Base-by-base conservation (phyloP, 2,888 invertebrate genomes). In the Amiota minor region DNA sequence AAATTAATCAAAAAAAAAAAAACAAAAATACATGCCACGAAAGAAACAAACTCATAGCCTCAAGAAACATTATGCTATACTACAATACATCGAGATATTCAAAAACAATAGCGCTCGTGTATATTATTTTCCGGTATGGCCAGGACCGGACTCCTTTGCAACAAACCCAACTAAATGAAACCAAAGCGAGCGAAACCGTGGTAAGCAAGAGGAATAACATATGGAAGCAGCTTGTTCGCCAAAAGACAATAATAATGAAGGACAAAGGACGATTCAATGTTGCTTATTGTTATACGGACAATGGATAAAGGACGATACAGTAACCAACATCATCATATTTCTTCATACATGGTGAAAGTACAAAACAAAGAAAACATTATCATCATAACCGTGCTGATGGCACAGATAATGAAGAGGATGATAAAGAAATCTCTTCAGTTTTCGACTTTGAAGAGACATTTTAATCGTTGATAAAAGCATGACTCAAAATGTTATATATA, bases 1-100 rank as follows among this genome's bases (percentile, higher is more conserved):
- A 16, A 65, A 65, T 16, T 65, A 82, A 82, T 81, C 82, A 75
- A 84, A 82, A 84, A 83, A 79, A 84, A 82, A 77, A 82, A 75
- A 84, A 82, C 84, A 83, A 79, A 84, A 82, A 77, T 78, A 76
- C 76, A 79, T 74, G 71, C 72, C 78, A 77, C 72, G 65, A 73
- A 59, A 56, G 35, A 35, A 35, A 35, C 35, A 6, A 35, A 35
- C 0, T 35, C 35, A 35, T n/a, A n/a, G n/a, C n/a, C n/a, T n/a
- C n/a, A n/a, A n/a, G n/a, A n/a, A 4, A 35, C 35, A 23, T 3
- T 23, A 3, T 2, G 23, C 23, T 3, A 2, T 23, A 23, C 23
- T 23, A 23, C 23, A 23, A 23, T 23, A 23, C 23, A 23, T 2
- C 23, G 23, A 23, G 23, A 23, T 3, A 23, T 23, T 23, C 1